Evolutionary conservation across 1,140 invertebrate genomes (phyloP), one percentile per base, ranked within the genome.

Genomic region (Musca vetustissima): DNA sequence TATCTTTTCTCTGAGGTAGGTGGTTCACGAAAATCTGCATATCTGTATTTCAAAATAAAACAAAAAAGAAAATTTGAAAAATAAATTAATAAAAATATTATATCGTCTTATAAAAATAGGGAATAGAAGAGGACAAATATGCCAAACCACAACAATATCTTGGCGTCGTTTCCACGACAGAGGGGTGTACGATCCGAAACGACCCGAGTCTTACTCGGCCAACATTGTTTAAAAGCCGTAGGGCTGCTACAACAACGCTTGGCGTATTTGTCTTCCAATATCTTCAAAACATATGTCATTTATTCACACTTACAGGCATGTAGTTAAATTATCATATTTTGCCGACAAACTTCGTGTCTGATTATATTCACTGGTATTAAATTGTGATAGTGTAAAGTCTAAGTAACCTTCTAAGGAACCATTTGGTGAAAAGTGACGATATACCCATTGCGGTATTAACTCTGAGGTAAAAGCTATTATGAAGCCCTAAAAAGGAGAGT

Each of bases 401-500:
- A 97, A 85, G 83, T 95, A 98, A 15, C 93, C 92, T 66, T 88
- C 75, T 53, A 96, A 76, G 15, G 85, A 86, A 19, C 88, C 83
- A 80, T 91, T 83, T 19, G 84, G 70, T 55, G 87, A 89, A 15
- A 88, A 81, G 47, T 88, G 83, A 69, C 85, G 85, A 83, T 98
- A 99, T 9, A 98, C 91, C 52, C 98, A 76, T 57, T 92, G 89
- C 14, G 97, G 97, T 71, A 99, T 94, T 83, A 98, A 97, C 76
- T 98, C 96, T 0, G 96, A 98, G 3, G 97, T 98, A 85, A 99
- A 99, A 47, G 97, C 97, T 78, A 99, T 99, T 64, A 99, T 97
- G 76, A 98, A 96, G 61, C 93, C 97, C 96, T 98, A 81, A 79
- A 84, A 85, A 69, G 76, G 21, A 1, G 28, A 68, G 6, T 28